Conservation (phyloP, 2,797 vertebrate species). For the Onychomys leucogaster region DNA sequence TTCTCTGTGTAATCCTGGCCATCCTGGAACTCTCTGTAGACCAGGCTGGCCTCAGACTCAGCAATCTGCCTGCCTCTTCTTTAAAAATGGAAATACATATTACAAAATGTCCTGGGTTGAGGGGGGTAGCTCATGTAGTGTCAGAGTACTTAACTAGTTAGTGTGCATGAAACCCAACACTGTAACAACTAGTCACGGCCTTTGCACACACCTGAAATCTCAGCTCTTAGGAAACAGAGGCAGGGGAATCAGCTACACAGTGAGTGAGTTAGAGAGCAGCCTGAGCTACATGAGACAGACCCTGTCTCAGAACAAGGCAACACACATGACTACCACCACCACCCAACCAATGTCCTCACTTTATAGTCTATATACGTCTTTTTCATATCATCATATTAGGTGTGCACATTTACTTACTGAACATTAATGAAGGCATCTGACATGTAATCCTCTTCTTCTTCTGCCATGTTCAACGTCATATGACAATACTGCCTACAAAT, state of each 20-base stretch:
- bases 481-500: conserved; percentile 50
- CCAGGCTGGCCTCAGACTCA: neutral
- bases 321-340: neutral
- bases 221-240: neutral
- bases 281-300: neutral
- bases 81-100: neutral
- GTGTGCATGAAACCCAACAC: neutral
- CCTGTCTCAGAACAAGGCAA: neutral
- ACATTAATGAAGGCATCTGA: conserved; percentile 93
- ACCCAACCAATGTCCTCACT: neutral
- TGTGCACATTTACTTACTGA: conserved; percentile 81
- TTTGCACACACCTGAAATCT: neutral
- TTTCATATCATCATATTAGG: neutral
- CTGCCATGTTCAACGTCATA: conserved; percentile 81
- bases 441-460: conserved; percentile 95
- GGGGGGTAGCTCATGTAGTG: neutral
- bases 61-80: neutral
- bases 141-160: neutral
- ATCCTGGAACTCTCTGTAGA: neutral
- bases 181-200: neutral
- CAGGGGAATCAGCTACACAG: neutral
- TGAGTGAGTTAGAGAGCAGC: neutral
- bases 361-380: neutral
- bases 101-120: neutral
- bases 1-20: neutral